These are phyloP conservation scores for Mesorhabditis spiculigera DNA, from an alignment of 2,888 invertebrate genomes.

Conservation along the genomic window DNA sequence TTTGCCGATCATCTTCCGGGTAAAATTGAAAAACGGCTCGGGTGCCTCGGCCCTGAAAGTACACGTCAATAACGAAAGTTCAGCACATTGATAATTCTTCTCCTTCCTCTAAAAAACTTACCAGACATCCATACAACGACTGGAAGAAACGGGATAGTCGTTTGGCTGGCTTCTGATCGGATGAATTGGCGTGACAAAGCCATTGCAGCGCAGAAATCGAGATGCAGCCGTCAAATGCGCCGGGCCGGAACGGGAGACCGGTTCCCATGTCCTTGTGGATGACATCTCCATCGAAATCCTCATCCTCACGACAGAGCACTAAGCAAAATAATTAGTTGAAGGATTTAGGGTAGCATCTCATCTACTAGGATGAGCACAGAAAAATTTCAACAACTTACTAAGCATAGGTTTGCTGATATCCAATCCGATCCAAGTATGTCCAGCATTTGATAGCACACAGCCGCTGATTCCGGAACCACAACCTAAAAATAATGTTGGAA, in stretches of 20 bases:
- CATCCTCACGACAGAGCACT: constrained; percentile 69
- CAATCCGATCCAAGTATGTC: constrained; percentile 89
- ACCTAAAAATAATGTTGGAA: constrained; percentile 39
- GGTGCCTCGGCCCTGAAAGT: constrained; percentile 74
- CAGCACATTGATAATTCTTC: background rate
- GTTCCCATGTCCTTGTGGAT: constrained; percentile 87
- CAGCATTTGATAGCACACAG: constrained; percentile 82
- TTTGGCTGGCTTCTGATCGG: constrained; percentile 81
- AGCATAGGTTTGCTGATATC: constrained; percentile 94
- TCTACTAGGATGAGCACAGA: constrained; percentile 66
- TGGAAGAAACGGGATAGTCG: constrained; percentile 86
- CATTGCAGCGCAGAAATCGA: constrained; percentile 93
- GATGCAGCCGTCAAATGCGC: constrained; percentile 92
- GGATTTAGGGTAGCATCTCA: constrained; percentile 59
- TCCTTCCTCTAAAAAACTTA: constrained; percentile 60
- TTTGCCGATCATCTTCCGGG: constrained; percentile 77
- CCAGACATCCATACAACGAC: constrained; percentile 81
- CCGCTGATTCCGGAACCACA: constrained; percentile 98
- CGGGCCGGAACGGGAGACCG: constrained; percentile 92
- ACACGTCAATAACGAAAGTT: background rate
- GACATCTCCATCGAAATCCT: constrained; percentile 84
- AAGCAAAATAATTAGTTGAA: background rate
- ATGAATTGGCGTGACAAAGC: constrained; percentile 96
- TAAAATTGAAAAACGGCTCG: constrained; percentile 97
- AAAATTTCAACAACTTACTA: constrained; percentile 28